Evolutionary conservation across 2,113 vertebrate genomes (phyloP).

Genomic region (Myotis yumanensis): DNA sequence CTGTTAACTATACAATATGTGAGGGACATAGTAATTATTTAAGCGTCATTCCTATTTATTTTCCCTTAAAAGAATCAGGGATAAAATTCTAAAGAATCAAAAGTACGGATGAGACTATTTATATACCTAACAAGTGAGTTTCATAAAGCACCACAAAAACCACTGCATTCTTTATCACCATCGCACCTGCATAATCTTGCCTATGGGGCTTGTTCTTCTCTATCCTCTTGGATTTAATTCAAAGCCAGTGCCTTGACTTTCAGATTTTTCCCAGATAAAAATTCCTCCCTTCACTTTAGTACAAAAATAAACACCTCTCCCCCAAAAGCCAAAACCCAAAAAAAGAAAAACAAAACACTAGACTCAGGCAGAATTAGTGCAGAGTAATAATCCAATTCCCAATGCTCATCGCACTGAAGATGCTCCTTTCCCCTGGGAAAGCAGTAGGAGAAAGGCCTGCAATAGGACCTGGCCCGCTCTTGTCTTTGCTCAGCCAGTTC

Average conservation of each 20-base stretch:
- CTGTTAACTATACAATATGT: neutral
- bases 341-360: neutral
- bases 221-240: neutral
- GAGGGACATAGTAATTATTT: neutral
- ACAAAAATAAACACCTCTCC: neutral
- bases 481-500: neutral
- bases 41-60: neutral
- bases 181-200: neutral
- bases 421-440: neutral
- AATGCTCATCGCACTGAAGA: neutral
- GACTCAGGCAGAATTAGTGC: neutral
- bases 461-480: neutral
- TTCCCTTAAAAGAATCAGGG: neutral
- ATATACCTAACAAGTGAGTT: neutral
- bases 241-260: neutral
- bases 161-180: neutral
- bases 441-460: neutral
- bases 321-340: neutral
- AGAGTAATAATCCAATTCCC: neutral
- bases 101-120: neutral
- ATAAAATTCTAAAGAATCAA: neutral
- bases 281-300: neutral
- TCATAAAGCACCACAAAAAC: neutral
- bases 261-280: conserved; percentile 15
- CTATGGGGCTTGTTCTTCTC: neutral